Percentiles rank a stretch among this genome's conserved stretches.
Evolutionary conservation across 2,888 invertebrate genomes (phyloP).

Genomic region (Parnassius smintheus): DNA sequence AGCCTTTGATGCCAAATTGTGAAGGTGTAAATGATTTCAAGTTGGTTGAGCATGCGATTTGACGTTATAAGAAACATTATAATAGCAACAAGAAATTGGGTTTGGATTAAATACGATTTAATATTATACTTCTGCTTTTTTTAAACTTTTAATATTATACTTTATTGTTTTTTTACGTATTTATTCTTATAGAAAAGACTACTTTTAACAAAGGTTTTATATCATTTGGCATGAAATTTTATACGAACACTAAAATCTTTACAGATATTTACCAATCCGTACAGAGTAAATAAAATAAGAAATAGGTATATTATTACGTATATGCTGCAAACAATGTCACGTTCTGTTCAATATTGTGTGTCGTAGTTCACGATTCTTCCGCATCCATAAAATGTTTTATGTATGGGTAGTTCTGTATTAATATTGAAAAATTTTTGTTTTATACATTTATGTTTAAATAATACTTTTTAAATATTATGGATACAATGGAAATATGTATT

Average conservation of each 20-base stretch:
- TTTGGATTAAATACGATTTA: background rate
- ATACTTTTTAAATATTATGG: constrained; percentile 10
- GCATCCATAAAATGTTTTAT: constrained; percentile 28
- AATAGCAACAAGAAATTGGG: background rate
- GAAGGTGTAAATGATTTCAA: constrained; percentile 60
- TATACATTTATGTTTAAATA: constrained; percentile 25
- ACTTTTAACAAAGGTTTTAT: no score
- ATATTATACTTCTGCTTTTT: no score
- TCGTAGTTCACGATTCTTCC: constrained; percentile 23
- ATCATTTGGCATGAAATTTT: no score
- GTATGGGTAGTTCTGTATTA: constrained; percentile 31
- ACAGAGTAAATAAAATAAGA: background rate
- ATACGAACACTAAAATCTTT: background rate
- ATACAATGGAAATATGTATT: no score
- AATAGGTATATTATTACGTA: constrained; percentile 10
- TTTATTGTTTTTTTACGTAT: no score
- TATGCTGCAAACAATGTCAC: constrained; percentile 25
- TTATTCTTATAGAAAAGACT: no score
- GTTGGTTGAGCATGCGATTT: constrained; percentile 39
- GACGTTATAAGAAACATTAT: constrained; percentile 6
- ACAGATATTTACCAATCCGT: constrained; percentile 30
- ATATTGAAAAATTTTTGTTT: constrained; percentile 33
- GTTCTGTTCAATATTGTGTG: constrained; percentile 27
- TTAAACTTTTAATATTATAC: no score
- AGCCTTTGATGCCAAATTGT: constrained; percentile 73